These are phyloP conservation scores for Eupithecia inturbata DNA, from an alignment of 2,888 invertebrate species.

Conservation along the genomic window DNA sequence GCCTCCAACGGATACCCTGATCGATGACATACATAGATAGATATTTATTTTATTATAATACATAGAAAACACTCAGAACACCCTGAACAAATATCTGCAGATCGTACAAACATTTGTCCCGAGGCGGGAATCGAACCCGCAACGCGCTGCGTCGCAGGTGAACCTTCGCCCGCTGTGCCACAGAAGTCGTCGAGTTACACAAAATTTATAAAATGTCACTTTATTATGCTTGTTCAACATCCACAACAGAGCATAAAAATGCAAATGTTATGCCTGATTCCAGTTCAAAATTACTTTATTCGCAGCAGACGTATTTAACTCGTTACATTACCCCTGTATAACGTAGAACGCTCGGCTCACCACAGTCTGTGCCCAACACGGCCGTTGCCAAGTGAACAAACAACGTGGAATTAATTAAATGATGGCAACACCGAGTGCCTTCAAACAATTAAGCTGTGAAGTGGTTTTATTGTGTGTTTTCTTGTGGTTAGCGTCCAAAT, in stretches of 20 bases:
- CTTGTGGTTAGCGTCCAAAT: slow-evolving; percentile 1
- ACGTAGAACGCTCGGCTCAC: slow-evolving; percentile 3
- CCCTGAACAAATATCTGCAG: no score
- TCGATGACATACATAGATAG: no score
- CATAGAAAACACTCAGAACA: no score
- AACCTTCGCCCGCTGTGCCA: no score
- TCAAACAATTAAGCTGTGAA: slow-evolving; percentile 17
- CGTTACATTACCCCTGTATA: slow-evolving; percentile 2
- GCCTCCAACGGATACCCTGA: no score
- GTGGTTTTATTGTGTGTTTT: slow-evolving; percentile 17
- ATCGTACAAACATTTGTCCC: no score
- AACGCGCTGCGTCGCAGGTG: no score
- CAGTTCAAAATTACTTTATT: not conserved
- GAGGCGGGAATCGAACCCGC: no score
- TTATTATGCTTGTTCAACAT: not conserved
- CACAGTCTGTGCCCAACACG: slow-evolving; percentile 14
- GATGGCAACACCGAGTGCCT: slow-evolving; percentile 18
- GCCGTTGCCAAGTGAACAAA: slow-evolving; percentile 21
- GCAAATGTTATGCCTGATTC: not conserved
- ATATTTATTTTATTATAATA: no score
- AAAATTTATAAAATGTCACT: not conserved
- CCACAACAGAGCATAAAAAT: slow-evolving; percentile 6
- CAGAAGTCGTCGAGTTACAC: no score
- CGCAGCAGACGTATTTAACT: not conserved
- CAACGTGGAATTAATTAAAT: slow-evolving; percentile 32